These are phyloP conservation scores for Uromys caudimaculatus DNA, from an alignment of 2,797 vertebrate species.

Conservation along the genomic window DNA sequence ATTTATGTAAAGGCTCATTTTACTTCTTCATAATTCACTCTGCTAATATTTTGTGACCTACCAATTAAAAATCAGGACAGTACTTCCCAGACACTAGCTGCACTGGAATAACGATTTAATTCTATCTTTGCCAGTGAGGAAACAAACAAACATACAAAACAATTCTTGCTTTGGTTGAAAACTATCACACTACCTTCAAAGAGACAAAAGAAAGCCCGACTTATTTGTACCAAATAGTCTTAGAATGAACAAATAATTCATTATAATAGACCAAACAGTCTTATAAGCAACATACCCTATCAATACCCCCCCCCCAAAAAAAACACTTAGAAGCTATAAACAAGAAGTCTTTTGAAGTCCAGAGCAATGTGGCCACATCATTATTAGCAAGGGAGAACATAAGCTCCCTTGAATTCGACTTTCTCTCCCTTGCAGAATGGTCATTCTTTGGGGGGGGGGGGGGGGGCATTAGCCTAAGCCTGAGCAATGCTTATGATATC, in stretches of 20 bases:
- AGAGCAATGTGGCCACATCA: not conserved
- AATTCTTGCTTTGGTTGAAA: constrained; percentile 28
- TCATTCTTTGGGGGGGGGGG: not conserved
- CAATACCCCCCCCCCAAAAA: not conserved
- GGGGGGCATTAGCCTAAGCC: not conserved
- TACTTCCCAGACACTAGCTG: not conserved
- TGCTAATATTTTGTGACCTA: constrained; percentile 2
- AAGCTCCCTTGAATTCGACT: not conserved
- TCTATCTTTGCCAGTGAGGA: not conserved
- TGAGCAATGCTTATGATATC: not conserved
- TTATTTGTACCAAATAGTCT: constrained; percentile 14
- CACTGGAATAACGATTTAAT: constrained; percentile 4
- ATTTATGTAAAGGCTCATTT: constrained; percentile 41
- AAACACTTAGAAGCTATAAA: not conserved
- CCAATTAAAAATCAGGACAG: not conserved
- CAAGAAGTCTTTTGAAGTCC: not conserved
- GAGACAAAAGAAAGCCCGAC: constrained; percentile 58
- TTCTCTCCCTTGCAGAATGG: constrained; percentile 31
- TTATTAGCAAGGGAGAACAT: not conserved
- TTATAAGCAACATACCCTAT: not conserved
- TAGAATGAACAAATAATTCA: not conserved
- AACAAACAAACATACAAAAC: constrained; percentile 7
- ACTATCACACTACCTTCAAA: constrained; percentile 37
- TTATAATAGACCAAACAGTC: not conserved
- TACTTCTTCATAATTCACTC: not conserved